Base-by-base conservation (phyloP, 2,888 invertebrate genomes). In the Beris morrisii region DNA sequence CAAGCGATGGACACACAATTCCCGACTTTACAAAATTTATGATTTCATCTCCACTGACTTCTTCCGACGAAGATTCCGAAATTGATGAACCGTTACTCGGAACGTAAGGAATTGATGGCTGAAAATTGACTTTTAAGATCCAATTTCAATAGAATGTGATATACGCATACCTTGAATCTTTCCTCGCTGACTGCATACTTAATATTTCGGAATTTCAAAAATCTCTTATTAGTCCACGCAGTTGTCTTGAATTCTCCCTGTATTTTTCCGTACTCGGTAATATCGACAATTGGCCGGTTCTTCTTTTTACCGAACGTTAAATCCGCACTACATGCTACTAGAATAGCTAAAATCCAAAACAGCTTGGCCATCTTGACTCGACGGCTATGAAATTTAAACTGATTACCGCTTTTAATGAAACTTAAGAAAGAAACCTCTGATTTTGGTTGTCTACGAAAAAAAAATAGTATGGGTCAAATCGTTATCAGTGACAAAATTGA, bases 171-270 rank as follows among this genome's bases (percentile, higher is more conserved):
- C 58, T 52, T 50, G 57, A 68, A 68, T 30, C 68, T 52, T 28
- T 52, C 46, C 9, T 52, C 30, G 22, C 50, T 44, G 13, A 31
- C 56, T 5, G 61, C 65, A 57, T 68, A 68, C 28, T 65, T 50
- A 13, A 68, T 68, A 57, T 63, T 61, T 5, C 31, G 12, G 32
- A 68, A 68, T 44, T 52, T 30, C 32, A 65, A 56, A 65, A 56
- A 68, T 45, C 53, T 56, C 32, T 63, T 61, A 7, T 55, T 45
- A 2, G 68, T 56, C 68, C 68, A 68, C 9, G 61, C 15, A 4
- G 68, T 63, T 15, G 38, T 28, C 5, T 7, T 38, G 15, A 57
- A 32, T 11, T 11, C 13, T 3, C 68, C 68, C 5, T 28, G 44
- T 0, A 61, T 31, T 45, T 61, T 50, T 57, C 68, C 68, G 28